These are phyloP conservation scores for Syngnathoides biaculeatus DNA, from an alignment of 2,113 vertebrate species.

Conservation along the genomic window DNA sequence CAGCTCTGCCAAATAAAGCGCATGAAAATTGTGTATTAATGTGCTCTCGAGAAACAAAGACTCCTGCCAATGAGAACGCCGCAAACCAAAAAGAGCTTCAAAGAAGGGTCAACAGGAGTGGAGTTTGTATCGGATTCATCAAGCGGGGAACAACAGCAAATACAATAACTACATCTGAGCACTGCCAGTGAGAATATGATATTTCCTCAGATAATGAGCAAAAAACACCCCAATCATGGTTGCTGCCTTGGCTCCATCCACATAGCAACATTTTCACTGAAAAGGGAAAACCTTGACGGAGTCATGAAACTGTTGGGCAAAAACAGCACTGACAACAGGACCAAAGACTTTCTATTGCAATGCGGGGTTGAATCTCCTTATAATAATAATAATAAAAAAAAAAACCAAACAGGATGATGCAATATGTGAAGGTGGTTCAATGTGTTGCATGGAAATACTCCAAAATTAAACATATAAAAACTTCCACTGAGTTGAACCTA, in stretches of 20 bases:
- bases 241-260: background rate
- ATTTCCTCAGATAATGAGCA: background rate
- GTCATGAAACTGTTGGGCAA: background rate
- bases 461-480: background rate
- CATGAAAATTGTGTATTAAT: background rate
- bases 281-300: background rate
- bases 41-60: background rate
- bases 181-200: background rate
- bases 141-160: conserved; percentile 1
- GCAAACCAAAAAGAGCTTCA: background rate
- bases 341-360: background rate
- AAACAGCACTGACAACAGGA: background rate
- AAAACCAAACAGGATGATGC: background rate
- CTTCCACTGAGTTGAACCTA: background rate
- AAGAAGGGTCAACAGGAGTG: background rate
- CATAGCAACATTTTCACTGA: background rate
- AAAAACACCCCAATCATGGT: conserved; percentile 1
- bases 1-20: background rate
- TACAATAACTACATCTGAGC: background rate
- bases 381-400: no score
- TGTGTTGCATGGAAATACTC: no score
- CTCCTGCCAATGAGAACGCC: background rate
- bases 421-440: no score
- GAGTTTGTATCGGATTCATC: background rate
- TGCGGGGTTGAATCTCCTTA: background rate